phyloP scores from a whole-genome alignment of 2,113 vertebrate species.

The Trochalopteron elliotii region DNA sequence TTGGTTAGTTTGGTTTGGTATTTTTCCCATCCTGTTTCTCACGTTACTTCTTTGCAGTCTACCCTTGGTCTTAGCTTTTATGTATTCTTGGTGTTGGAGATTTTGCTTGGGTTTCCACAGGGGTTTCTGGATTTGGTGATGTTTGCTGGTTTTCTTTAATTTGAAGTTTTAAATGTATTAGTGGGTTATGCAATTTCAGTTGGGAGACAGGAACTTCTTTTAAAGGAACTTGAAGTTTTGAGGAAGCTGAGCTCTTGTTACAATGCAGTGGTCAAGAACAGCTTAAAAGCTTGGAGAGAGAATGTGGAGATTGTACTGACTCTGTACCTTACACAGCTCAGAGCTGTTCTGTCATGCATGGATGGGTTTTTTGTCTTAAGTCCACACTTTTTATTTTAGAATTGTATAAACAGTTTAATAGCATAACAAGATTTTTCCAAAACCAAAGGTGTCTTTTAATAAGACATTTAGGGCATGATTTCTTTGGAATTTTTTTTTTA shows the following conservation, averaged over 20 bases:
- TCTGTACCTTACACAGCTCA: background rate
- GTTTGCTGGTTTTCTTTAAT: background rate
- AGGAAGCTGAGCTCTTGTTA: background rate
- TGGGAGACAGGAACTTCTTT: background rate
- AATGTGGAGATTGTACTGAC: background rate
- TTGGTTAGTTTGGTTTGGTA: background rate
- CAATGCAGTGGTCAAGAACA: background rate
- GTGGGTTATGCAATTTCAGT: background rate
- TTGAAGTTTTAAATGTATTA: background rate
- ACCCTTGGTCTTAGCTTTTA: background rate
- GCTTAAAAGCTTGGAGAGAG: background rate
- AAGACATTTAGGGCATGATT: background rate
- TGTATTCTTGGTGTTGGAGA: background rate
- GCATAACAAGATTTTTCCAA: background rate
- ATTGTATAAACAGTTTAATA: background rate
- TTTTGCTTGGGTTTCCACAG: background rate
- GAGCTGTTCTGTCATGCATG: background rate
- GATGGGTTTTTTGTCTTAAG: background rate
- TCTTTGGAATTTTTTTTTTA: background rate
- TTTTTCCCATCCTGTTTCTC: background rate
- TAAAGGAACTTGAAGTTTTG: background rate
- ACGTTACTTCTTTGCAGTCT: background rate
- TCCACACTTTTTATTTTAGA: background rate
- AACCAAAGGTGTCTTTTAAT: background rate
- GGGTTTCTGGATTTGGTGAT: background rate